A percentile compares a stretch with the other conserved stretches of the same genome.
These are phyloP conservation scores for Tribolium castaneum DNA, from an alignment of 1,140 invertebrate species.

Conservation along the genomic window DNA sequence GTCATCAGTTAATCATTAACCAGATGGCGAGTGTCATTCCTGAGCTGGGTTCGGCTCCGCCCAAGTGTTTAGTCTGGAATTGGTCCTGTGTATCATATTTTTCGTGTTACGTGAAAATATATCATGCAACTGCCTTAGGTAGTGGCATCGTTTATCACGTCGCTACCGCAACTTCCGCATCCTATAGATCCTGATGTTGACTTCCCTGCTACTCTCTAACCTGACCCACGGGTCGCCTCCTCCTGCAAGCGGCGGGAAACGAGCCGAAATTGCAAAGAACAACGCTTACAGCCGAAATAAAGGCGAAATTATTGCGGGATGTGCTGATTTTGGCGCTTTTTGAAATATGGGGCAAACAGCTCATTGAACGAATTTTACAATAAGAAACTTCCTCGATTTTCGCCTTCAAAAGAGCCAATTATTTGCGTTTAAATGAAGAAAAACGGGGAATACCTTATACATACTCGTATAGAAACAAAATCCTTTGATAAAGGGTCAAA, in stretches of 20 bases:
- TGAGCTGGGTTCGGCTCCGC: not conserved
- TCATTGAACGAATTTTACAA: too few relatives aligned
- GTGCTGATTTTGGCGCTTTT: too few relatives aligned
- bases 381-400: too few relatives aligned
- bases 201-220: constrained; percentile 10
- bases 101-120: constrained; percentile 22
- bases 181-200: constrained; percentile 30
- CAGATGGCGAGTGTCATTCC: not conserved
- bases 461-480: too few relatives aligned
- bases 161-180: constrained; percentile 18
- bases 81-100: constrained; percentile 26
- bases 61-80: constrained; percentile 24
- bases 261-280: not conserved
- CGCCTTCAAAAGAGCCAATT: too few relatives aligned
- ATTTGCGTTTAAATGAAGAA: too few relatives aligned
- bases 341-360: too few relatives aligned
- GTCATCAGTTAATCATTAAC: constrained; percentile 1
- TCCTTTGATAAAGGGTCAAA: too few relatives aligned
- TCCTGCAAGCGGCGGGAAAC: not conserved
- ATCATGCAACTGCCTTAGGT: constrained; percentile 33
- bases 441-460: too few relatives aligned
- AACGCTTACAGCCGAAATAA: too few relatives aligned
- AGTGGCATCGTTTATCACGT: constrained; percentile 26
- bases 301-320: too few relatives aligned
- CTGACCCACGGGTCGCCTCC: constrained; percentile 7